Percentiles rank a stretch among this genome's conserved stretches.
Conservation (phyloP, 2,797 vertebrate genomes). For the Periophthalmus magnuspinnatus region DNA sequence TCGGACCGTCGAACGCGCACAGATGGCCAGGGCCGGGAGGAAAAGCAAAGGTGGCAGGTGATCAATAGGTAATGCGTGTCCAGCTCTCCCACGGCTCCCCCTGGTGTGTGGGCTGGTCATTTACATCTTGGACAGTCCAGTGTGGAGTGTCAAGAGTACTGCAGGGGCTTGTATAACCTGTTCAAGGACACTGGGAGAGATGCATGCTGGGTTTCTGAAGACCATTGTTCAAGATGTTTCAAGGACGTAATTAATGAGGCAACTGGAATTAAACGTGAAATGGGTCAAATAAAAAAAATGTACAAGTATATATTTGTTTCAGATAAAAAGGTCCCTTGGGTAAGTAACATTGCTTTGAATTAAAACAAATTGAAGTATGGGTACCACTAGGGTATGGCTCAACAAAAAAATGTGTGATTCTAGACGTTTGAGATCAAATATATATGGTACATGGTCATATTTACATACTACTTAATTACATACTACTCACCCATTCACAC, state of each 20-base stretch:
- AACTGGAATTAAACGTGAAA: background rate
- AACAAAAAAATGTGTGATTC: too few species aligned
- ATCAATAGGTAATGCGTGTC: conserved; percentile 50
- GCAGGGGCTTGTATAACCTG: conserved; percentile 49
- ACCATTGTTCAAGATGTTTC: background rate
- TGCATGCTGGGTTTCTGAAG: background rate
- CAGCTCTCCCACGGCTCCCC: conserved; percentile 58
- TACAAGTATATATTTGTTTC: background rate
- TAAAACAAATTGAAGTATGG: too few species aligned
- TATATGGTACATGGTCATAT: too few species aligned
- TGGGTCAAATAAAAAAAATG: background rate
- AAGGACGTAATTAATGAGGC: conserved; percentile 4
- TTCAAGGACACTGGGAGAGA: conserved; percentile 56
- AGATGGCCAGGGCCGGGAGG: conserved; percentile 55
- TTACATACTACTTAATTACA: too few species aligned
- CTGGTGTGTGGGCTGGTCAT: conserved; percentile 48
- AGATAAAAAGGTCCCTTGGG: background rate
- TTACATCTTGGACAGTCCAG: conserved; percentile 42
- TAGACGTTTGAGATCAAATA: too few species aligned
- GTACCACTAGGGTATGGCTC: too few species aligned
- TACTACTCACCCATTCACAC: too few species aligned
- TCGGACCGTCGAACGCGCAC: conserved; percentile 39
- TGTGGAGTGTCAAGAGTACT: conserved; percentile 42
- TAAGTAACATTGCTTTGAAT: too few species aligned
- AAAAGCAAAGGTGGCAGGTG: conserved; percentile 29